A percentile compares a stretch with the other conserved stretches of the same genome.
Evolutionary conservation across 2,113 vertebrate species (phyloP).

Genomic region (Nettapus auritus): DNA sequence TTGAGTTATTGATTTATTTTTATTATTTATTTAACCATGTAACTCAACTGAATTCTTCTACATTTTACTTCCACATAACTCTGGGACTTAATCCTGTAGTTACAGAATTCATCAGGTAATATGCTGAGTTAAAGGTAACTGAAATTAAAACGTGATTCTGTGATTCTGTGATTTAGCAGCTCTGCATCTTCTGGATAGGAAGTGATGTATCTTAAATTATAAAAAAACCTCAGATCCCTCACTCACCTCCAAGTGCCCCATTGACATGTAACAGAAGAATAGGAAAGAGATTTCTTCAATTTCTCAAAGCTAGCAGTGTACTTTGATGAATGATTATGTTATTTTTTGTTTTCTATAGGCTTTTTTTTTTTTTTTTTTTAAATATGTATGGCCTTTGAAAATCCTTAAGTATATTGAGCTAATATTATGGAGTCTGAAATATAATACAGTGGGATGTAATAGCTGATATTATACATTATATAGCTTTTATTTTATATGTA

Average conservation of each 20-base stretch:
- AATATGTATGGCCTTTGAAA: background rate
- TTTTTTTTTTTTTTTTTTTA: background rate
- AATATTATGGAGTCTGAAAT: background rate
- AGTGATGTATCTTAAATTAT: background rate
- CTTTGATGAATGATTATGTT: background rate
- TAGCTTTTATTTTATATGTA: no score
- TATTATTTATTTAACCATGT: background rate
- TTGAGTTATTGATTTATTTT: background rate
- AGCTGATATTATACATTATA: no score
- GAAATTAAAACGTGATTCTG: background rate
- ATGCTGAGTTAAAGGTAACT: background rate
- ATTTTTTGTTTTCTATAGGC: background rate
- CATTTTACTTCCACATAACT: background rate
- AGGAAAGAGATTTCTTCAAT: background rate
- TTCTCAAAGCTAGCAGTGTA: background rate
- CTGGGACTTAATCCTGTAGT: background rate
- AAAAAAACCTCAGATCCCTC: background rate
- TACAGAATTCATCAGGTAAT: background rate
- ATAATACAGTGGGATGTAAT: no score
- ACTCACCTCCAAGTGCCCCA: fast-evolving
- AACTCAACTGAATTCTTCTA: background rate
- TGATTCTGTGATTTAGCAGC: background rate
- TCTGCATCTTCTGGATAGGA: background rate
- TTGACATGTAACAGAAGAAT: background rate
- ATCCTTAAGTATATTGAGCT: background rate